A percentile compares a stretch with the other conserved stretches of the same genome.
Conservation (phyloP, 2,888 invertebrate genomes). For the Ormyrus nitidulus region DNA sequence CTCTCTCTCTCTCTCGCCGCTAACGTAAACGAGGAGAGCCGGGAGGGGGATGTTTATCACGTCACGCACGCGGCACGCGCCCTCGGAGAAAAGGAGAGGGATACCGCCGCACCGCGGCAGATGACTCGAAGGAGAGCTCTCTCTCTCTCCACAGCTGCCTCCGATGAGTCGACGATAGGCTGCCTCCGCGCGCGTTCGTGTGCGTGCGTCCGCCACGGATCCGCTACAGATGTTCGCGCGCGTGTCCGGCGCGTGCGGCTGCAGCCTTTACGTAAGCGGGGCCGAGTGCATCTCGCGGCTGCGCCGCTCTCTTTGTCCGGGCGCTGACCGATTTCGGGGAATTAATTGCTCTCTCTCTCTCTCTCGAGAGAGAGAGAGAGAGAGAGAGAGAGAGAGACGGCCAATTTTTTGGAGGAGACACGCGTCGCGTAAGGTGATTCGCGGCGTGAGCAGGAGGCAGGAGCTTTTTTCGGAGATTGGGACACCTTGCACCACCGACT, state of each 20-base stretch:
- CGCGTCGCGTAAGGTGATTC: too few relatives aligned
- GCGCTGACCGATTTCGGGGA: neutral
- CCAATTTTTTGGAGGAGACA: too few relatives aligned
- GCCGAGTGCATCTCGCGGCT: neutral
- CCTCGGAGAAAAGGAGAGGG: conserved; percentile 47
- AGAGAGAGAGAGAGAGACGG: too few relatives aligned
- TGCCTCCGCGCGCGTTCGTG: conserved; percentile 60
- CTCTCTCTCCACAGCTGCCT: conserved; percentile 66
- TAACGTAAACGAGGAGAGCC: conserved; percentile 46
- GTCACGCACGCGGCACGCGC: conserved; percentile 65
- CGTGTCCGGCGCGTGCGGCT: neutral
- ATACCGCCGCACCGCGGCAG: conserved; percentile 64
- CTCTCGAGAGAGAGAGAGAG: neutral
- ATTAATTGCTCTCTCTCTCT: conserved; percentile 29
- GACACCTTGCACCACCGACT: too few relatives aligned
- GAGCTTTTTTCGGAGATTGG: too few relatives aligned
- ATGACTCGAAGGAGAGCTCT: conserved; percentile 68
- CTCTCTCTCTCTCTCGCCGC: conserved; percentile 13
- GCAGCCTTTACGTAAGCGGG: conserved; percentile 27
- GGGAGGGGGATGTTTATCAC: conserved; percentile 72
- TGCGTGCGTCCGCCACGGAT: conserved; percentile 55
- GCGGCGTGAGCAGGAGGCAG: too few relatives aligned
- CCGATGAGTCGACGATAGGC: conserved; percentile 60
- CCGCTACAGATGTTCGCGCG: conserved; percentile 59
- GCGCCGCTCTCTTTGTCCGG: neutral